phyloP scores from a whole-genome alignment of 2,113 vertebrate species.

The Motacilla tschutschensis region DNA sequence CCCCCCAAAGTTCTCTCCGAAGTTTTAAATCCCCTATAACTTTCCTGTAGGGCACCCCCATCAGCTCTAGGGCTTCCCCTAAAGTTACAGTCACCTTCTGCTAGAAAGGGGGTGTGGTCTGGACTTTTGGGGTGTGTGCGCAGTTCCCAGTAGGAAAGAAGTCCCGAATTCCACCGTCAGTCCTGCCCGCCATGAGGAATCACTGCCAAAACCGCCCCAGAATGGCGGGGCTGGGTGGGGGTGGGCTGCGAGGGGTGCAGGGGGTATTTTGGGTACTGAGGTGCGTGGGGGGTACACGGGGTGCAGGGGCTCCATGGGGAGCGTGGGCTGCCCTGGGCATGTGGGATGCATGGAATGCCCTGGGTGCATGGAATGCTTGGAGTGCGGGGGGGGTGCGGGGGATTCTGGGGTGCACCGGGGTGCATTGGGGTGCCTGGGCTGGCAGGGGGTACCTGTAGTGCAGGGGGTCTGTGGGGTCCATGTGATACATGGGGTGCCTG shows the following conservation, averaged over 20 bases:
- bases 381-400: background rate
- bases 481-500: too few relatives aligned
- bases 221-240: background rate
- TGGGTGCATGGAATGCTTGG: background rate
- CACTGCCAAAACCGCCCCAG: background rate
- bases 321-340: too few relatives aligned
- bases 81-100: background rate
- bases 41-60: background rate
- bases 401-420: background rate
- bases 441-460: background rate
- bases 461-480: background rate
- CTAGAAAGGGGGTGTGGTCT: background rate
- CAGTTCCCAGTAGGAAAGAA: background rate
- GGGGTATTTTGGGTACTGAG: background rate
- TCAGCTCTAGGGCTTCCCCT: background rate
- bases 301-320: accelerated
- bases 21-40: background rate
- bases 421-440: background rate
- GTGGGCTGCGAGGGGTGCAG: background rate
- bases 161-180: background rate
- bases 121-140: background rate
- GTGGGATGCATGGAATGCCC: background rate
- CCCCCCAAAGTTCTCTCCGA: background rate
- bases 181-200: background rate
- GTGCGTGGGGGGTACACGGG: background rate